Conservation (phyloP, 2,797 vertebrate species). For the Manis pentadactyla region DNA sequence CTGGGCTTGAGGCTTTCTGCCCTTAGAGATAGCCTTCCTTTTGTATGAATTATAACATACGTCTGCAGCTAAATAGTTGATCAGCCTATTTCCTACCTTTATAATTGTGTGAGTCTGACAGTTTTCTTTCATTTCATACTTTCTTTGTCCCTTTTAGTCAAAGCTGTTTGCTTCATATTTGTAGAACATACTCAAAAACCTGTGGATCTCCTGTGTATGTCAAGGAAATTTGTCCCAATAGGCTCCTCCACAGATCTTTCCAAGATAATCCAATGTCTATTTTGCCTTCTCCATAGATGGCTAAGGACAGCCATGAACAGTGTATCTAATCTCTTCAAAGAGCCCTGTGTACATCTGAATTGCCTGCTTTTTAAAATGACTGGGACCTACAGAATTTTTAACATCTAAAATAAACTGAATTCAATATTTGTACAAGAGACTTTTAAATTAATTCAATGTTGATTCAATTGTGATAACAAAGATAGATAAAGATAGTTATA, state of each 20-base stretch:
- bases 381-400: neutral
- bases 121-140: neutral
- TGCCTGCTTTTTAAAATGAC: neutral
- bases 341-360: neutral
- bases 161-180: neutral
- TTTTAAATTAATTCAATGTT: neutral
- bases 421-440: neutral
- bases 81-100: neutral
- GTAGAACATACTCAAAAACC: neutral
- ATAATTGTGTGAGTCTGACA: neutral
- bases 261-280: neutral
- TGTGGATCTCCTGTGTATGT: no score
- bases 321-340: neutral
- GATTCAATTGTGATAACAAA: neutral
- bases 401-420: constrained; percentile 1
- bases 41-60: neutral
- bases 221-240: neutral
- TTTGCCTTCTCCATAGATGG: neutral
- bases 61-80: neutral
- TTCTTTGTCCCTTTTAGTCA: neutral
- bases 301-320: neutral
- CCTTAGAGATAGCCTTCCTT: neutral
- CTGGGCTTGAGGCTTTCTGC: neutral
- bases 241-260: neutral
- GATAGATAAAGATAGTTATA: neutral